Base-by-base conservation (phyloP, 2,888 invertebrate genomes). In the Dusona sp. region DNA sequence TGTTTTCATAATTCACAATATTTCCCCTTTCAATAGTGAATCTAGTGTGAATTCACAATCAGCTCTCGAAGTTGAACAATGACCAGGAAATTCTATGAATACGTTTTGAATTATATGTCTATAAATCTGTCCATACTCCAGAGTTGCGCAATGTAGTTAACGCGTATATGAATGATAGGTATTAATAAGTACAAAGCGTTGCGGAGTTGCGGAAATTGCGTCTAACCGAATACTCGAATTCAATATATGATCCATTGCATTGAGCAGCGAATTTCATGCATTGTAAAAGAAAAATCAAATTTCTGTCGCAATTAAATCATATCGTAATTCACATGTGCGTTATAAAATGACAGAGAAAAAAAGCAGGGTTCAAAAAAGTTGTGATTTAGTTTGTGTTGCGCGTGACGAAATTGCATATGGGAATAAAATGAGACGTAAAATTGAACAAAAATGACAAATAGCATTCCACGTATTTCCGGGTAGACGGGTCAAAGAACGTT, bases 51-150 rank as follows among this genome's bases (percentile, higher is more conserved):
- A 72, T 36, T 72, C 36, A 73, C 45, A 11, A 38, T 80, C 25
- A 6, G 25, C 45, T 80, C 45, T 48, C 72, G 38, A 73, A 48
- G 42, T 65, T 80, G 48, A 73, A 80, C 72, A 80, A 80, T 80
- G 72, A 64, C 22, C 29, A 11, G 64, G 64, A 64, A 80, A 72
- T 64, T 72, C 72, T 51, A 64, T 72, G 80, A 80, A 80, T 64
- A 80, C 38, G 64, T 36, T 51, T 51, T 25, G 19, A 9, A 48
- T 8, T 80, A 73, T 57, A 80, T 72, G 64, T 61, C 61, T 29
- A 61, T 61, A 61, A 29, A 61, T 61, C 61, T 16, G 61, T 61
- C 61, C 29, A 16, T 29, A 61, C 19, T 48, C 72, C 36, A 48
- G 29, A 64, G 73, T 72, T 48, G 13, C 36, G 73, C 25, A 64